These are phyloP conservation scores for Chondrosia reniformis DNA, from an alignment of 37 sponge, comb jelly and placozoan genomes.

Conservation along the genomic window DNA sequence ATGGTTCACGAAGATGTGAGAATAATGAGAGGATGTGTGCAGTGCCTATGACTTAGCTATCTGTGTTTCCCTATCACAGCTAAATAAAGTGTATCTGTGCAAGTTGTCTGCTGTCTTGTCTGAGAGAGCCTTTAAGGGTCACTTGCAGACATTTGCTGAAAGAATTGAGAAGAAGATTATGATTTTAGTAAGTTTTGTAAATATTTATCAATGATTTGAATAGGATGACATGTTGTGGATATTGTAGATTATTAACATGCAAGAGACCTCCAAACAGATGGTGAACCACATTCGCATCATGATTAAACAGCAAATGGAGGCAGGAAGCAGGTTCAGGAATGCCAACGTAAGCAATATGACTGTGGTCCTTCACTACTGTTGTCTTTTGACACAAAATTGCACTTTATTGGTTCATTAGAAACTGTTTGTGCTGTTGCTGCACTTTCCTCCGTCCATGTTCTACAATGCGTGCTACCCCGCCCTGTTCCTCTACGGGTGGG, in stretches of 20 bases:
- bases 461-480: constrained; percentile 76
- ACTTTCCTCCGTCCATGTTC: constrained; percentile 69
- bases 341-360: not conserved
- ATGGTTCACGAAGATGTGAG: not conserved
- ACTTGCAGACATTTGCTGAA: constrained; percentile 26
- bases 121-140: constrained; percentile 33
- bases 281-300: constrained; percentile 81
- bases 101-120: constrained; percentile 59
- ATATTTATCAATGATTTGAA: not conserved
- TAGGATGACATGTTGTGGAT: not conserved
- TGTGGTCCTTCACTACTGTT: not conserved
- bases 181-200: constrained; percentile 4
- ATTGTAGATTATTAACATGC: constrained; percentile 26
- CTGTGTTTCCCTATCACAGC: too few relatives aligned
- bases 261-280: constrained; percentile 49
- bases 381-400: not conserved
- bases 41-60: too few relatives aligned
- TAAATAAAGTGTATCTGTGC: constrained; percentile 22
- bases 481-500: constrained; percentile 87
- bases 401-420: constrained; percentile 7
- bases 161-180: not conserved
- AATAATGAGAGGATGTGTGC: too few relatives aligned
- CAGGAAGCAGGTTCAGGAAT: constrained; percentile 21
- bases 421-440: constrained; percentile 77
- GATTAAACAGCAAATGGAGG: constrained; percentile 79